Conservation (phyloP, 2,113 vertebrate genomes). For the Pogona vitticeps region DNA sequence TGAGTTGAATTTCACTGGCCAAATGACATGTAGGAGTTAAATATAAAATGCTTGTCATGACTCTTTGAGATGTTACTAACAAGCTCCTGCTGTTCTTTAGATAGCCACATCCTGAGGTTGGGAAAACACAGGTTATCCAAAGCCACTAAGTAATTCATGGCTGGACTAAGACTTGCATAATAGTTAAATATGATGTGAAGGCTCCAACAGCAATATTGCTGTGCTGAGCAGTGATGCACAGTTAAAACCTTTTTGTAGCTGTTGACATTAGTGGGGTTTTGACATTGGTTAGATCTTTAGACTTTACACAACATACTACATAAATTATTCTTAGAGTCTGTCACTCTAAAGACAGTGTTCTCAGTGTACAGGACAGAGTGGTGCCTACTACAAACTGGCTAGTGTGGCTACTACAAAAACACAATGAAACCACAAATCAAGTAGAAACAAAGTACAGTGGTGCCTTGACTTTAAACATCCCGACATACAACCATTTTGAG, state of each 20-base stretch:
- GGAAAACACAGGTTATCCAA: background rate
- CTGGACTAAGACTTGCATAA: background rate
- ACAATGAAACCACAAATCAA: slow-evolving; percentile 29
- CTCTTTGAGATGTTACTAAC: background rate
- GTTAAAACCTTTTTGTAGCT: background rate
- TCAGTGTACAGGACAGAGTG: background rate
- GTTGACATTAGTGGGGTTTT: background rate
- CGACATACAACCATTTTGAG: too few relatives aligned
- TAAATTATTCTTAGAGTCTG: slow-evolving; percentile 9
- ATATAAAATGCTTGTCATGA: background rate
- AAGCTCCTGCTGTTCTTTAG: background rate
- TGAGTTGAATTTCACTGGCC: too few relatives aligned
- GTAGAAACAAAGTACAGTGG: slow-evolving; percentile 37
- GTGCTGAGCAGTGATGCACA: background rate
- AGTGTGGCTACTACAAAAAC: slow-evolving; percentile 19
- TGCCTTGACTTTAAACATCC: too few relatives aligned
- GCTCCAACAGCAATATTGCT: background rate
- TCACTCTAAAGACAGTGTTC: background rate
- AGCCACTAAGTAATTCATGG: background rate
- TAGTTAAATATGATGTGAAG: background rate
- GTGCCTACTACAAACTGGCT: background rate
- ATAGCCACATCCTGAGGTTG: background rate
- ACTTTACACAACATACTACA: background rate
- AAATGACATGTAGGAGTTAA: background rate
- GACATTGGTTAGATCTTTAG: background rate